phyloP scores from a whole-genome alignment of 2,888 invertebrate genomes.

The Diplazon laetatorius region DNA sequence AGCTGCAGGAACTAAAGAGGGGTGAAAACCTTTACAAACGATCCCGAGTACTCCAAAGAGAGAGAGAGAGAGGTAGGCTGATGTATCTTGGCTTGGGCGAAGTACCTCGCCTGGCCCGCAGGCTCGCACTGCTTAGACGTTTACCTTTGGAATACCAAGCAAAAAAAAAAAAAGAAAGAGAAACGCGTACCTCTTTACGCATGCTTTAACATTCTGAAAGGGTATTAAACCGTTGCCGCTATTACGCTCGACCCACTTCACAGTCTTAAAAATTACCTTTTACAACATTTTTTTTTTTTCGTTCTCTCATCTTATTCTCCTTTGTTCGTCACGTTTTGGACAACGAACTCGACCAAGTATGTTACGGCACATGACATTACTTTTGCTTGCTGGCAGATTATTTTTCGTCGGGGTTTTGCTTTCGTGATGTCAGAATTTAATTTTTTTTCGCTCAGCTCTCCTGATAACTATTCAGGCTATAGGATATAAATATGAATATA shows the following conservation, averaged over 20 bases:
- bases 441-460: too few relatives aligned
- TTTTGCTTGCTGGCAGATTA: too few relatives aligned
- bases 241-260: constrained; percentile 3
- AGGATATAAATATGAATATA: too few relatives aligned
- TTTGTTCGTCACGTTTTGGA: not conserved
- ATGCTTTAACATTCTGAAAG: constrained; percentile 19
- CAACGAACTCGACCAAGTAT: not conserved
- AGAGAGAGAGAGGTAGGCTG: not conserved
- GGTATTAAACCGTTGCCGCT: constrained; percentile 6
- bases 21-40: constrained; percentile 46
- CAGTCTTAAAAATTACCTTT: constrained; percentile 9
- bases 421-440: not conserved
- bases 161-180: too few relatives aligned
- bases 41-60: constrained; percentile 29
- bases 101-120: constrained; percentile 3
- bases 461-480: too few relatives aligned
- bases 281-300: not conserved
- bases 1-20: constrained; percentile 25
- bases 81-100: not conserved
- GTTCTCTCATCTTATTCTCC: constrained; percentile 17
- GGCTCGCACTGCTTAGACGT: constrained; percentile 1
- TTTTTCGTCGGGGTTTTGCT: too few relatives aligned
- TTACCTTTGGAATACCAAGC: not conserved
- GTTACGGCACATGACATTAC: too few relatives aligned
- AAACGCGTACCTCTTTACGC: constrained; percentile 33